Evolutionary conservation across 1,140 invertebrate species (phyloP), one percentile per base, ranked within the genome.

Genomic region (Drosophila pseudoananassae): DNA sequence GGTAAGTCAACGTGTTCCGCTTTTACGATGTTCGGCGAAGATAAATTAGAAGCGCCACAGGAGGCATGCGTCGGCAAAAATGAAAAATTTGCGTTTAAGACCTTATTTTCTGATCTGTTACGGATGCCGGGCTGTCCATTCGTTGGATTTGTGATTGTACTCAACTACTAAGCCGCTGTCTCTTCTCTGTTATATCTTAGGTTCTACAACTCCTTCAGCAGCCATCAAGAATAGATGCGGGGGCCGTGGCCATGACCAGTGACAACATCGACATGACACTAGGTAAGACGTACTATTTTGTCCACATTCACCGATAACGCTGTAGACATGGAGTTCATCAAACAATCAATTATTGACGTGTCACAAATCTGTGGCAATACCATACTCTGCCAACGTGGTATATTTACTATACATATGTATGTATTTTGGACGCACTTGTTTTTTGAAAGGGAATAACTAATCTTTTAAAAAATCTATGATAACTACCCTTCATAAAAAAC

Each of bases 181-280:
- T 50, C 25, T 51, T 49, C 51, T 36, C 10, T 36, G 47, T 17
- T 8, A 36, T 27, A 54, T 74, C 66, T 8, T 75, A 87, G 82
- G 53, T 78, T 54, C 58, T 87, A 5, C 70, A 88, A 64, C 70
- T 88, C 40, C 56, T 87, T 38, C 56, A 64, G 4, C 58, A 65
- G 25, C 66, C 78, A 53, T 56, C 68, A 31, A 58, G 83, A 51
- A 60, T 76, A 63, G 71, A 79, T 92, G 95, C 95, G 90, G 96
- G 95, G 61, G 96, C 96, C 53, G 94, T 96, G 46, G 93, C 95
- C 85, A 93, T 98, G 78, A 96, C 94, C 59, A 93, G 94, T 92
- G 93, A 94, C 81, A 97, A 97, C 93, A 94, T 97, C 92, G 96
- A 97, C 92, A 95, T 94, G 93, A 95, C 95, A 68, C 93, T 97